phyloP scores from a whole-genome alignment of 1,140 invertebrate genomes.

The Agraylea sexmaculata region DNA sequence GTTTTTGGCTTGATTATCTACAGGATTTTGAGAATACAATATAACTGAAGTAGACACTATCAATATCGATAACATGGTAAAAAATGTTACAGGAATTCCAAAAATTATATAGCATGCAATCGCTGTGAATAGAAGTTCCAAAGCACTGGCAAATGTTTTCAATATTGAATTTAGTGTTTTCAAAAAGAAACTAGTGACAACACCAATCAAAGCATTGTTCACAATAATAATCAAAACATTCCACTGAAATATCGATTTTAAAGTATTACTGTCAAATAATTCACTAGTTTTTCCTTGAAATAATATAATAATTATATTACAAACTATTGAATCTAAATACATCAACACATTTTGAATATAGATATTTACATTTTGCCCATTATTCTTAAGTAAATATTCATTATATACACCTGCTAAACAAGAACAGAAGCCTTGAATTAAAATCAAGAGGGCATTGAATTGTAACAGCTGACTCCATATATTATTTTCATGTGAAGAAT shows the following conservation, averaged over 20 bases:
- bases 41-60: constrained; percentile 75
- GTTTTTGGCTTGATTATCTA: constrained; percentile 44
- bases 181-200: constrained; percentile 89
- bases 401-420: constrained; percentile 94
- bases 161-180: constrained; percentile 90
- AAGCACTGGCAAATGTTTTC: constrained; percentile 90
- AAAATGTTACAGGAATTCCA: constrained; percentile 71
- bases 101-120: constrained; percentile 83
- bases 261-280: constrained; percentile 46
- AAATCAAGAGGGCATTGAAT: constrained; percentile 60
- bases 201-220: constrained; percentile 84
- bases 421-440: constrained; percentile 80
- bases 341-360: constrained; percentile 93
- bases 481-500: constrained; percentile 22
- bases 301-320: constrained; percentile 62
- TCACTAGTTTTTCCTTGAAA: constrained; percentile 48
- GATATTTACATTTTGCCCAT: constrained; percentile 72
- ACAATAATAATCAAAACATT: constrained; percentile 73
- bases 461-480: constrained; percentile 44
- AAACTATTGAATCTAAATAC: constrained; percentile 90
- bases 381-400: constrained; percentile 84
- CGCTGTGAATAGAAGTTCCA: constrained; percentile 87
- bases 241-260: constrained; percentile 46
- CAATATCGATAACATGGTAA: constrained; percentile 69
- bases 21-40: constrained; percentile 84